These are phyloP conservation scores for Hemibagrus guttatus DNA, from an alignment of 2,797 vertebrate genomes.

Conservation along the genomic window DNA sequence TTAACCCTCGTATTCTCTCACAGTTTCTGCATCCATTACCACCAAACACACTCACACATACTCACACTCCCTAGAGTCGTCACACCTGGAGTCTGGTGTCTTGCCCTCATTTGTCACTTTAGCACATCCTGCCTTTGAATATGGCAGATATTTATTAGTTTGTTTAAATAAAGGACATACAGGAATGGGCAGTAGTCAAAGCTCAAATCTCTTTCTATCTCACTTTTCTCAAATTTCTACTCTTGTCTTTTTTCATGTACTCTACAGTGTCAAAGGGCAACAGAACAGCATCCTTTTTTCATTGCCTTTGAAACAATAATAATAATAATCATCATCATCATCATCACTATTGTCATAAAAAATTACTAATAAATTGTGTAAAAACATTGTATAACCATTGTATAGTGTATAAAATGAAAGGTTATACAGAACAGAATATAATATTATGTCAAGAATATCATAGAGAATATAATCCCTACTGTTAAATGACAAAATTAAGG, in stretches of 20 bases:
- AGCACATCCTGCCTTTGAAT: constrained; percentile 60
- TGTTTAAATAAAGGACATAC: constrained; percentile 50
- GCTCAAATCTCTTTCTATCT: neutral
- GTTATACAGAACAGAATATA: neutral
- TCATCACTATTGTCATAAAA: neutral
- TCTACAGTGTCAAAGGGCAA: constrained; percentile 41
- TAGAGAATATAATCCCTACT: too few relatives aligned
- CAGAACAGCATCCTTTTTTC: neutral
- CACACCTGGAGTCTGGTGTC: constrained; percentile 55
- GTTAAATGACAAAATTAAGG: neutral
- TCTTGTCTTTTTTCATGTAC: neutral
- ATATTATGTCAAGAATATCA: too few relatives aligned
- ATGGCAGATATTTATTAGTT: constrained; percentile 57
- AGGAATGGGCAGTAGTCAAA: constrained; percentile 41
- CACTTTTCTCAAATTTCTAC: neutral
- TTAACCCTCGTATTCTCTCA: constrained; percentile 66
- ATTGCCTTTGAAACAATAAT: neutral
- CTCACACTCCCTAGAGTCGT: constrained; percentile 46
- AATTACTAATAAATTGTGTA: neutral
- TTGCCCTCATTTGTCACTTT: constrained; percentile 53
- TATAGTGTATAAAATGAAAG: neutral
- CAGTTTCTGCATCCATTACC: constrained; percentile 70
- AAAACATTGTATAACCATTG: neutral
- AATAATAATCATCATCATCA: neutral
- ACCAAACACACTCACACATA: constrained; percentile 47